Base-by-base conservation (phyloP, 2,888 invertebrate species). In the Piscicola geometra region DNA sequence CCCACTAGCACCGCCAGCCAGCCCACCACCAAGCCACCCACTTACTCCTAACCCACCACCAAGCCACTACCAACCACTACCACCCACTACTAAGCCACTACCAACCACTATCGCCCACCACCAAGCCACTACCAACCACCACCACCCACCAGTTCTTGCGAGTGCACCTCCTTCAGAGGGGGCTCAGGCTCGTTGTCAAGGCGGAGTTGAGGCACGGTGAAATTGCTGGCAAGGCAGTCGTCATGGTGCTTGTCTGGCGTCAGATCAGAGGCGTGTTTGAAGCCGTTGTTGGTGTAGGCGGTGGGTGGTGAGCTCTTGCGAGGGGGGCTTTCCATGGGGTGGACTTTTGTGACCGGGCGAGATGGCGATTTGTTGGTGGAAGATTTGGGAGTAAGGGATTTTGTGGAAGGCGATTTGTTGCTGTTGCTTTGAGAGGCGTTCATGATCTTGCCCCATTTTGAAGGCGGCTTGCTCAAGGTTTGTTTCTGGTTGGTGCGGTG, bases 171-270 rank as follows among this genome's bases (percentile, higher is more conserved):
- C 21, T 47, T 32, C 2, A 72, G 32, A n/a, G n/a, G n/a, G n/a
- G n/a, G n/a, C n/a, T n/a, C n/a, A n/a, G n/a, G n/a, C n/a, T n/a
- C n/a, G 2, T 30, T 50, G 30, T 72, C 56, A 32, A 72, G 56
- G 28, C 72, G 36, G 32, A 72, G 52, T 41, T 72, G 47, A 52
- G 72, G 72, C 56, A 72, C 56, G 5, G 25, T 47, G 1, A 72
- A 41, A 72, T 35, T 72, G 41, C 18, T 21, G 12, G n/a, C 15
- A 56, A 28, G 15, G 56, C 33, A 21, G 12, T 35, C 12, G 32
- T 30, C 33, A 12, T 18, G 89, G 5, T 69, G 69, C 82, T 93
- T 92, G 60, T 50, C n/a, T 30, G 30, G 32, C 1, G 56, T 30
- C 32, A 1, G 18, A 25, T 72, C 72, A 28, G 50, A 32, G n/a